phyloP scores from a whole-genome alignment of 2,797 vertebrate genomes.

The Enteromius unitaeniatus region DNA sequence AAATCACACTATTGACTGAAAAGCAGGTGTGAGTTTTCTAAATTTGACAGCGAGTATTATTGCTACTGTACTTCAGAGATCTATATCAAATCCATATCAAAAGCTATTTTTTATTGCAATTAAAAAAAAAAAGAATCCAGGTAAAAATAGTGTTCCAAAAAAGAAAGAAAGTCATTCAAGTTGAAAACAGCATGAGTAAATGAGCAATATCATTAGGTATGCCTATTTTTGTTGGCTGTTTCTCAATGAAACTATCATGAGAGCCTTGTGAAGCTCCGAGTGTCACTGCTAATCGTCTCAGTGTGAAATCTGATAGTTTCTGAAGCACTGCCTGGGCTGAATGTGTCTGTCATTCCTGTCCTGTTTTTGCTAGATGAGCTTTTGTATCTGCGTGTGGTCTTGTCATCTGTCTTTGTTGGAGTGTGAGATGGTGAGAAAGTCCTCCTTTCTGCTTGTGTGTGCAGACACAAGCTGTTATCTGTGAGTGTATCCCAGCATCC shows the following conservation, averaged over 20 bases:
- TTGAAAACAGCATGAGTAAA: background rate
- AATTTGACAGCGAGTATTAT: background rate
- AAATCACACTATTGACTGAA: background rate
- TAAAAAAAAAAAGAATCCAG: too few species aligned
- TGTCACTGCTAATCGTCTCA: conserved; percentile 22
- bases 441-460: conserved; percentile 41
- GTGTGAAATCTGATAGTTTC: conserved; percentile 29
- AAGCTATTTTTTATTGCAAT: background rate
- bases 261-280: background rate
- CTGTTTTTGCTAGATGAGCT: conserved; percentile 41
- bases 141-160: background rate
- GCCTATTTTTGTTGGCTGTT: conserved; percentile 7
- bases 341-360: conserved; percentile 10
- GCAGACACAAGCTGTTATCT: conserved; percentile 40
- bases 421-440: conserved; percentile 15
- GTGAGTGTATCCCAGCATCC: conserved; percentile 38
- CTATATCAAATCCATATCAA: background rate
- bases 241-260: background rate
- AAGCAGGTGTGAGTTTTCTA: background rate
- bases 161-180: background rate
- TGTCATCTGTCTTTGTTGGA: conserved; percentile 37
- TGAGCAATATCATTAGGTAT: background rate
- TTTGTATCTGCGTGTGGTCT: conserved; percentile 27
- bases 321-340: conserved; percentile 26
- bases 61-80: background rate